Evolutionary conservation across 2,888 invertebrate species (phyloP), one percentile per base, ranked within the genome.

Genomic region (Epiblema foenella): DNA sequence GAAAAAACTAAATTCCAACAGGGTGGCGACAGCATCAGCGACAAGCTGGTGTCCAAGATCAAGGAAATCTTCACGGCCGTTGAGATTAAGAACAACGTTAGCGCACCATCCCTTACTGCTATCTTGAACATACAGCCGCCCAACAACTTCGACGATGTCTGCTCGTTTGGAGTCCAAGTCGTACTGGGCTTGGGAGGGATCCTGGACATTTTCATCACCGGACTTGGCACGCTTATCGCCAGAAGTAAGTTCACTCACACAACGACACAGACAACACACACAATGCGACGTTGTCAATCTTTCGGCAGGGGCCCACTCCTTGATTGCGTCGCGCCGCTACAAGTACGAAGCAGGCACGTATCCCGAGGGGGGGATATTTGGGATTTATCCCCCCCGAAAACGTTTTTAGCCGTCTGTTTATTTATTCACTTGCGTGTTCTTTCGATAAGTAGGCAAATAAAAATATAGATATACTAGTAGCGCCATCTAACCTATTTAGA

Each of bases 141-240:
- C 0, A 15, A 5, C 4, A 56, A 20, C 42, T 56, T 65, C 17
- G 42, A 65, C 9, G 65, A 56, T 15, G 42, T 65, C 17, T 17
- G 18, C 20, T 24, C 17, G 5, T 65, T 65, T 42, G 65, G 42
- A 0, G 29, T 65, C 9, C 39, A 65, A 9, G 56, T 65, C 2
- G 17, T 42, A 7, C 65, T 18, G 24, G 65, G n/a, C 7, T 29
- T 65, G 24, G 39, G 54, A 1, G 9, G 18, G 7, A 33, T 65
- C 2, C 0, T 65, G 0, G 65, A 65, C 29, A 9, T 56, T 0
- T 65, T 20, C 56, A 56, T 65, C 42, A 29, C 9, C 1, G 65
- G 65, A 42, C 56, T 65, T 12, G 65, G 65, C 10, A 17, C 65
- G 12, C 39, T 65, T 17, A 42, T 65, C 17, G 17, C 24, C 0